Base-by-base conservation (phyloP, 1,140 invertebrate species). In the Pissodes strobi region DNA sequence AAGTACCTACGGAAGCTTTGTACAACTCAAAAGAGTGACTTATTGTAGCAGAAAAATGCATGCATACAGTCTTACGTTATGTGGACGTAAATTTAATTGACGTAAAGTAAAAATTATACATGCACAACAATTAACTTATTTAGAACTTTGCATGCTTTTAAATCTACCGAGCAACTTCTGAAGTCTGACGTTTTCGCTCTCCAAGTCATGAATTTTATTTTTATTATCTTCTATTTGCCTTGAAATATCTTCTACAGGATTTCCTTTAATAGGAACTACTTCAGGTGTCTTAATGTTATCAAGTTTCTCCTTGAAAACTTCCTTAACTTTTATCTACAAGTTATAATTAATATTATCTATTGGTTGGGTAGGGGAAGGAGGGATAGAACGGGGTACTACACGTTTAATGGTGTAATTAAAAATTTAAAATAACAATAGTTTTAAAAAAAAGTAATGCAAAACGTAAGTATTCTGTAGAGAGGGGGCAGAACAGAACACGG, bases 141-240 rank as follows among this genome's bases (percentile, higher is more conserved):
- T n/a, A n/a, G n/a, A n/a, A n/a, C n/a, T n/a, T 45, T 49, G 55
- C n/a, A 64, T 60, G n/a, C n/a, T 38, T 34, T 64, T 65, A 37
- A 69, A 52, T 37, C 56, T 58, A 13, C 13, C 10, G 12, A 69
- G 10, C 17, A 69, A 52, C 8, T 5, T 19, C 38, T 64, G 10
- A 9, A 73, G 38, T 37, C 57, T 67, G n/a, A 5, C 22, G 45
- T 73, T 73, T 46, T 73, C 49, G 5, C 57, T 55, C 55, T 69
- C 25, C 21, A 73, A 43, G 27, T 34, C 49, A 49, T 63, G 57
- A 22, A 73, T 73, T 48, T 52, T 59, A n/a, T 51, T 34, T 22
- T 73, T 62, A 53, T 73, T 73, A 55, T 69, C 62, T 58, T 64
- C 59, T 5, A 73, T 66, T 64, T 71, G 71, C 39, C 49, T 67